These are phyloP conservation scores for Amphiduros pacificus DNA, from an alignment of 2,888 invertebrate genomes.

Conservation along the genomic window DNA sequence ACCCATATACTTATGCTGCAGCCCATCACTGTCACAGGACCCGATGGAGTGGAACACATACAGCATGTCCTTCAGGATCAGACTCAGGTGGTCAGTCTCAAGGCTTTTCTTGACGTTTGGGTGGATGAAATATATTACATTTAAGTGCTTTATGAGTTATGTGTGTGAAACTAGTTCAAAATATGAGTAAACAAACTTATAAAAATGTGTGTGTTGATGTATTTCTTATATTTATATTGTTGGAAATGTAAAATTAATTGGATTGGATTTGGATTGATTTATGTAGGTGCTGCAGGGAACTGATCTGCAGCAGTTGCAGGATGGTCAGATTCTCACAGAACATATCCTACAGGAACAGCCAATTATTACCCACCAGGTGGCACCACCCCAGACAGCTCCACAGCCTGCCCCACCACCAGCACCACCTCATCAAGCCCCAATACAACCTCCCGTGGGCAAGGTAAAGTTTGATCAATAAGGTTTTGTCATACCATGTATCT, in stretches of 20 bases:
- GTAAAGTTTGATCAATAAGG: too few species aligned
- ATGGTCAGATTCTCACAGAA: background rate
- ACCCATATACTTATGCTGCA: slow-evolving; percentile 26
- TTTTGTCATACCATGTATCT: too few species aligned
- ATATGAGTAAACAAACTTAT: too few species aligned
- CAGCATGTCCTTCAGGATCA: slow-evolving; percentile 8
- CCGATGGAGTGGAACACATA: slow-evolving; percentile 13
- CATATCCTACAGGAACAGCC: slow-evolving; percentile 5
- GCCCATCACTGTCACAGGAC: slow-evolving; percentile 21
- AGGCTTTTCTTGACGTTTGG: too few species aligned
- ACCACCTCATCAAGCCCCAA: too few species aligned
- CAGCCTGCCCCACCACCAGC: background rate
- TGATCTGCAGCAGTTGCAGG: background rate
- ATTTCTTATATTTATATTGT: too few species aligned
- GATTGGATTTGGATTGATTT: too few species aligned
- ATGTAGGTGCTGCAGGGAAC: background rate
- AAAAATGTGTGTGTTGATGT: too few species aligned
- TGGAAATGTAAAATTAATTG: too few species aligned
- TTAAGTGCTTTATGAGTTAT: too few species aligned
- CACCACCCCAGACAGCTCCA: background rate
- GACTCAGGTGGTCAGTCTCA: background rate
- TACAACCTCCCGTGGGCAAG: slow-evolving; percentile 27
- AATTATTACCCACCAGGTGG: slow-evolving; percentile 10
- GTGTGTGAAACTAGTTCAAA: too few species aligned
- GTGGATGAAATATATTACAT: too few species aligned